Evolutionary conservation across 2,113 vertebrate genomes (phyloP).

Genomic region (Chaenogobius annularis): DNA sequence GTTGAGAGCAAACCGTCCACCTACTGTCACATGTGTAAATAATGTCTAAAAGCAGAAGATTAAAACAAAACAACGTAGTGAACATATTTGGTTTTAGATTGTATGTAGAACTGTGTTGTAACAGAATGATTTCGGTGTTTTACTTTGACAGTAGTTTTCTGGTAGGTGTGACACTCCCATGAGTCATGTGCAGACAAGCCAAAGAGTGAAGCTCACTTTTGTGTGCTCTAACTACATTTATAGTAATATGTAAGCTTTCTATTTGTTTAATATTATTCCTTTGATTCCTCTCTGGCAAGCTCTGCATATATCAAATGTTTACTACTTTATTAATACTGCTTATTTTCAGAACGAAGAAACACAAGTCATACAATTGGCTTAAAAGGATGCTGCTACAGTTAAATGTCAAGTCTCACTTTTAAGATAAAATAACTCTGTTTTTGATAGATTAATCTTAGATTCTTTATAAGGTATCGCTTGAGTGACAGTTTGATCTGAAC

Average conservation of each 20-base stretch:
- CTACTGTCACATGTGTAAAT: background rate
- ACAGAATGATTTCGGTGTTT: background rate
- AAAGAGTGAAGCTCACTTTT: slow-evolving; percentile 50
- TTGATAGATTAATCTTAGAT: too few species aligned
- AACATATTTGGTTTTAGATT: background rate
- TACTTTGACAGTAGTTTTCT: background rate
- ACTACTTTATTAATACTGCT: background rate
- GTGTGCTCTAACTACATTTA: slow-evolving; percentile 47
- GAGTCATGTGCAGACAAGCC: slow-evolving; percentile 50
- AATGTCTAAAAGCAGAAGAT: background rate
- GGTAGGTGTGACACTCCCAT: slow-evolving; percentile 2
- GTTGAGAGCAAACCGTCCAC: background rate
- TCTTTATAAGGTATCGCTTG: too few species aligned
- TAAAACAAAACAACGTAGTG: background rate
- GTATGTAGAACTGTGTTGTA: background rate
- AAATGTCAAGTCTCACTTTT: too few species aligned
- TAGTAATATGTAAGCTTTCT: slow-evolving; percentile 64
- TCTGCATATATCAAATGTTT: slow-evolving; percentile 14
- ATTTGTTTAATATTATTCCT: slow-evolving; percentile 53
- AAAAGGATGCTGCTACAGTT: too few species aligned
- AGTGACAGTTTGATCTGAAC: background rate
- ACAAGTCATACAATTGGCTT: too few species aligned
- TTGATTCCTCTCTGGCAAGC: slow-evolving; percentile 73
- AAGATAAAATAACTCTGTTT: too few species aligned
- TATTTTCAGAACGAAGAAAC: too few species aligned